Evolutionary conservation across 2,888 invertebrate species (phyloP).

Genomic region (Epirrita christyi): DNA sequence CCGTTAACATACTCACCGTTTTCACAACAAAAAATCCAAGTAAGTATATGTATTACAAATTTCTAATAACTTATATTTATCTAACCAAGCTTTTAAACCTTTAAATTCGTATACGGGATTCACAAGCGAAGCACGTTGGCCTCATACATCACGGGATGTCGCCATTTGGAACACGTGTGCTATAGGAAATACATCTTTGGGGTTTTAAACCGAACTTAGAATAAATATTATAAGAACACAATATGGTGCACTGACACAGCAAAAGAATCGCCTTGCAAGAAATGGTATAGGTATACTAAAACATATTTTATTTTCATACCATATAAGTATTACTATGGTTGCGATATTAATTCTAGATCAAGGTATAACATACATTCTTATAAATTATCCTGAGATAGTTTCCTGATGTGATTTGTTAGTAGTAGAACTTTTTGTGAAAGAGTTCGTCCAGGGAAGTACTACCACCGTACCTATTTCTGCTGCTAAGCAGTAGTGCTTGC

Average conservation of each 20-base stretch:
- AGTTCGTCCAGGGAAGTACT: too few species aligned
- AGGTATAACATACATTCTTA: too few species aligned
- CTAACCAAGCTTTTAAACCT: conserved; percentile 6
- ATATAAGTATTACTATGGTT: too few species aligned
- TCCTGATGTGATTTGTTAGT: too few species aligned
- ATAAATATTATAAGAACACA: conserved; percentile 5
- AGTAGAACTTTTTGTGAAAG: too few species aligned
- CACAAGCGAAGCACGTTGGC: conserved; percentile 22
- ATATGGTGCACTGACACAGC: background rate
- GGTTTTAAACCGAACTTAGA: conserved; percentile 21
- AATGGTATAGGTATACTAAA: too few species aligned
- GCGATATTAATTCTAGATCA: too few species aligned
- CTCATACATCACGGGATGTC: conserved; percentile 27
- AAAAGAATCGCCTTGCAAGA: too few species aligned
- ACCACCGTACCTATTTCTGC: too few species aligned
- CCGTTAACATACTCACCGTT: background rate
- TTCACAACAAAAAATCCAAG: background rate
- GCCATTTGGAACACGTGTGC: conserved; percentile 22
- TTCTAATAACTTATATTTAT: conserved; percentile 6
- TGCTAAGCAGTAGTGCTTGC: too few species aligned
- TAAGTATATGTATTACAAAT: conserved; percentile 3
- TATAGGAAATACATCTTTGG: conserved; percentile 20
- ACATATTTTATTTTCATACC: too few species aligned
- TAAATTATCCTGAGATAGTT: too few species aligned
- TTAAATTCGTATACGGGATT: conserved; percentile 8